Evolutionary conservation across 1,140 invertebrate genomes (phyloP).

Genomic region (Euura saliciscinereae): DNA sequence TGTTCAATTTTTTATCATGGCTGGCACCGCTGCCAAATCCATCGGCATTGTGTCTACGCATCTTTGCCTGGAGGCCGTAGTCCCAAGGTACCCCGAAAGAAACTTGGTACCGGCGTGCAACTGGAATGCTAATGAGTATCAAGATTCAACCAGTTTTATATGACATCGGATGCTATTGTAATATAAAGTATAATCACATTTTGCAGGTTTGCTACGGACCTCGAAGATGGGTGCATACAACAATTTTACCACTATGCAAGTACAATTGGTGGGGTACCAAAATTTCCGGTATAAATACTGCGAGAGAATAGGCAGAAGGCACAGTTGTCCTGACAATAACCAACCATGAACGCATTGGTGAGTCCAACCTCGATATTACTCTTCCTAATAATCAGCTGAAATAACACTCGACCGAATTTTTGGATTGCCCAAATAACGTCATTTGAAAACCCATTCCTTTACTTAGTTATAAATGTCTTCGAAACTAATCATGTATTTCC

Average conservation of each 20-base stretch:
- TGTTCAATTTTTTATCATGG: not conserved
- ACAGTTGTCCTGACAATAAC: not conserved
- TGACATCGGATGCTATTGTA: not conserved
- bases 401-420: too few relatives aligned
- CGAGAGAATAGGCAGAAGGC: not conserved
- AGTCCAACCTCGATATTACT: not conserved
- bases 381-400: too few relatives aligned
- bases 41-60: not conserved
- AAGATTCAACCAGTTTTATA: not conserved
- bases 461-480: too few relatives aligned
- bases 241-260: too few relatives aligned
- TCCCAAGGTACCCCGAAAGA: not conserved
- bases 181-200: not conserved
- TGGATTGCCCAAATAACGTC: too few relatives aligned
- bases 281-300: not conserved
- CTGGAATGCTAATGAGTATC: not conserved
- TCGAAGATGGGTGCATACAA: too few relatives aligned
- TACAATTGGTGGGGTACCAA: not conserved
- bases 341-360: not conserved
- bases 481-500: not conserved
- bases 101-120: not conserved
- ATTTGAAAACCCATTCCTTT: too few relatives aligned
- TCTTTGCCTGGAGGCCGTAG: not conserved
- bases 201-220: not conserved
- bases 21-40: not conserved